Base-by-base conservation (phyloP, 2,888 invertebrate genomes). In the Leptarthrus brevirostris region DNA sequence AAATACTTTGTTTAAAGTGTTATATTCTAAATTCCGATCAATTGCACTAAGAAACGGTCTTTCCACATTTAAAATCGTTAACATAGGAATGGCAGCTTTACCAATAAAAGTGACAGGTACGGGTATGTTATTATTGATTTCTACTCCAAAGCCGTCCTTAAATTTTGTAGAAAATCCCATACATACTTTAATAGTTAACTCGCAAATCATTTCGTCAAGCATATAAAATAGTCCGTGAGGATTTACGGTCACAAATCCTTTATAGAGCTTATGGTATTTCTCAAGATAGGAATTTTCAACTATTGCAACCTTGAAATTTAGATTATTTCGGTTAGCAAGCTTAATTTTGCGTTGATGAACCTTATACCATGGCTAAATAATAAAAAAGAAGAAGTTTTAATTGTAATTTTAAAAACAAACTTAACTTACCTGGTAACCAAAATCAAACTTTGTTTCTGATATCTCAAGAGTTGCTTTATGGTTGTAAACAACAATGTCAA, bases 71-170 rank as follows among this genome's bases (percentile, higher is more conserved):
- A 75, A 44, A 18, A 80, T 53, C 2, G 70, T 77, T 4, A 83
- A 66, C 73, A 84, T 80, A 58, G 84, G 84, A 76, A 84, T 77
- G 2, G 79, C 73, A 2, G 82, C 83, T 49, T 81, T 80, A 0
- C 84, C 84, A 0, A 78, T 76, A 2, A 84, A 72, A 2, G 75
- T 76, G 24, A 84, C 78, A 0, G 66, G 72, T 10, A 74, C 75
- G 30, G 76, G 70, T 34, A 81, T 79, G 20, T 78, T 77, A 18
- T 79, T 79, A 72, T 84, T 83, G 34, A 83, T 78, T 58, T 79
- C 74, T 12, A 82, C 70, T 0, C 75, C 77, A 36, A 83, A 80
- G 3, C 76, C 74, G 8, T 80, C 79, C 1, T 61, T 30, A 34
- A 83, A 84, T 52, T 78, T 77, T 34, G 80, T 80, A 24, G 72